These are phyloP conservation scores for Procapra przewalskii DNA, from an alignment of 2,113 vertebrate genomes.

Conservation along the genomic window DNA sequence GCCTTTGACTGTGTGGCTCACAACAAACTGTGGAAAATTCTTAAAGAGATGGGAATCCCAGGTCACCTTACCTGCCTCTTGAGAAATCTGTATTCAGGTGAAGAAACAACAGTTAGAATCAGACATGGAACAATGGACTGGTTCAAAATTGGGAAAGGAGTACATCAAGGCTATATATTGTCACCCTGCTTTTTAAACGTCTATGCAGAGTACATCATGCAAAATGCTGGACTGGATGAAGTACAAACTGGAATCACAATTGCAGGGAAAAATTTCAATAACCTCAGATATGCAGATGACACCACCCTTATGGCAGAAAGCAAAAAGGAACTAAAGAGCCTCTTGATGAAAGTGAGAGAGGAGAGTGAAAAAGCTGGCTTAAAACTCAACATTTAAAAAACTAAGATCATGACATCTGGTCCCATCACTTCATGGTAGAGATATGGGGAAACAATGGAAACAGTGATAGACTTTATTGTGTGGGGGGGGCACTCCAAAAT, in stretches of 20 bases:
- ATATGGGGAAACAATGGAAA: not conserved
- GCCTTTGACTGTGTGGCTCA: not conserved
- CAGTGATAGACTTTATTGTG: not conserved
- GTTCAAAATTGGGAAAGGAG: not conserved
- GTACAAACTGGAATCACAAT: not conserved
- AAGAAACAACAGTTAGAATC: not conserved
- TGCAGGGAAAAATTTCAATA: not conserved
- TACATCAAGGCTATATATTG: not conserved
- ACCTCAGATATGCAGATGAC: not conserved
- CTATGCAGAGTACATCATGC: not conserved
- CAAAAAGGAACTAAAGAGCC: not conserved
- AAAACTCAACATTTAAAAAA: not conserved
- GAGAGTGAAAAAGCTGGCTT: not conserved
- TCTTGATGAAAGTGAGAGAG: not conserved
- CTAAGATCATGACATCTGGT: not conserved
- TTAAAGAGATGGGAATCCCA: not conserved
- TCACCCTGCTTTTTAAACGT: not conserved
- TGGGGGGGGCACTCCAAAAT: not conserved
- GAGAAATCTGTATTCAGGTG: not conserved
- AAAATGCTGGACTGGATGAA: accelerated
- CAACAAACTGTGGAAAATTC: not conserved
- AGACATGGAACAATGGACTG: not conserved
- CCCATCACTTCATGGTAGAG: not conserved
- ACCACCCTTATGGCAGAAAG: not conserved
- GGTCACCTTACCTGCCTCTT: not conserved